These are phyloP conservation scores for Mixornis gularis DNA, from an alignment of 2,113 vertebrate genomes.

Conservation along the genomic window DNA sequence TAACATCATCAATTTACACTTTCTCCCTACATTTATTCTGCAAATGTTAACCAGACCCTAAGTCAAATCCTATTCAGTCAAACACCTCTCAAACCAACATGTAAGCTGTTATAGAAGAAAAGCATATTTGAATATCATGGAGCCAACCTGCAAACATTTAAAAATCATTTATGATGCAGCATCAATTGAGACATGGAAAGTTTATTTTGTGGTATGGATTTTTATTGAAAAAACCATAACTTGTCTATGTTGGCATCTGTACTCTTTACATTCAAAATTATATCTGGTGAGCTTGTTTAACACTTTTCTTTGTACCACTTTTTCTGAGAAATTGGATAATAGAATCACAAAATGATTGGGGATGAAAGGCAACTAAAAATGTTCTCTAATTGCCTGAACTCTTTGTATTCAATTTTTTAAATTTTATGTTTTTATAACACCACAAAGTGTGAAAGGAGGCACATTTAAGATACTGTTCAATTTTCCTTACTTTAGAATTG, in stretches of 20 bases:
- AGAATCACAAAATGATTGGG: not conserved
- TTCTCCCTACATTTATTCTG: not conserved
- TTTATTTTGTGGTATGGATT: not conserved
- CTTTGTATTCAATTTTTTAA: not conserved
- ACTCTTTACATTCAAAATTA: not conserved
- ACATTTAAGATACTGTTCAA: not conserved
- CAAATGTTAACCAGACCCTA: accelerated
- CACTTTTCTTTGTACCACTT: not conserved
- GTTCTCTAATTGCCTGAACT: not conserved
- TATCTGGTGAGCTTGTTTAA: not conserved
- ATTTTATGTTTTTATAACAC: not conserved
- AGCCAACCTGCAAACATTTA: accelerated
- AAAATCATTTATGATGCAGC: not conserved
- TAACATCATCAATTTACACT: not conserved
- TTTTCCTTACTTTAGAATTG: not conserved
- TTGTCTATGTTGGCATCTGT: not conserved
- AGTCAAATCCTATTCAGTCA: not conserved
- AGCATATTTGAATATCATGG: not conserved
- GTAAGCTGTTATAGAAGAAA: not conserved
- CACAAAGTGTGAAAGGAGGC: not conserved
- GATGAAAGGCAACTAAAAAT: not conserved
- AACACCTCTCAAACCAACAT: not conserved
- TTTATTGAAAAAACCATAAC: not conserved
- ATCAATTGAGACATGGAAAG: not conserved
- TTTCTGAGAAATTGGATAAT: not conserved